Evolutionary conservation across 2,113 vertebrate species (phyloP).

Genomic region (Catagonus wagneri): DNA sequence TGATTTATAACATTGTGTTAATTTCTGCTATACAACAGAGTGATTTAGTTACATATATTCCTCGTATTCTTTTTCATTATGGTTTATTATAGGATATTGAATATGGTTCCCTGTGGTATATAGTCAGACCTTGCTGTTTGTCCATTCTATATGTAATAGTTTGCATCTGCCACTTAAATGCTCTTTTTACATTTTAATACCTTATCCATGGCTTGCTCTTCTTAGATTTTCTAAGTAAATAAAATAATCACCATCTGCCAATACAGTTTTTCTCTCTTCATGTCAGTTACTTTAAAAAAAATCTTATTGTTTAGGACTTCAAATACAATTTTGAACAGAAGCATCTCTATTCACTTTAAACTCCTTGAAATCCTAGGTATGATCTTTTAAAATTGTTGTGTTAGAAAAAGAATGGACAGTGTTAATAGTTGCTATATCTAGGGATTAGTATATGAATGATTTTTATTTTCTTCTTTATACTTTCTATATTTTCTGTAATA

Average conservation of each 20-base stretch:
- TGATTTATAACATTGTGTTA: too few species aligned
- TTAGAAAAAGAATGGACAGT: background rate
- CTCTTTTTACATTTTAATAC: constrained; percentile 19
- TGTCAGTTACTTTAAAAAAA: constrained; percentile 14
- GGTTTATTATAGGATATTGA: too few species aligned
- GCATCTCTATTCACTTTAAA: constrained; percentile 21
- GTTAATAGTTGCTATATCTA: background rate
- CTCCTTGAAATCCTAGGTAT: background rate
- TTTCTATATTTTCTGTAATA: constrained; percentile 30
- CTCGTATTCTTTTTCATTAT: too few species aligned
- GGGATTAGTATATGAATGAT: background rate
- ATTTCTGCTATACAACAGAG: too few species aligned
- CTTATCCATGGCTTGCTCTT: constrained; percentile 28
- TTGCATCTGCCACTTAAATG: background rate
- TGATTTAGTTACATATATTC: too few species aligned
- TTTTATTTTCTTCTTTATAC: constrained; percentile 46
- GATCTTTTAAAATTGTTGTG: constrained; percentile 30
- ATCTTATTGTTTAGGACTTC: background rate
- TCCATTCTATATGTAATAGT: too few species aligned
- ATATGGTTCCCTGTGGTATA: too few species aligned
- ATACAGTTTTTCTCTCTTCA: constrained; percentile 21
- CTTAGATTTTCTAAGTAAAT: constrained; percentile 44
- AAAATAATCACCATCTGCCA: constrained; percentile 13
- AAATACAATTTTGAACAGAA: background rate
- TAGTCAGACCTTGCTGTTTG: too few species aligned